Conservation (phyloP, 2,113 vertebrate species). For the Stigmatopora nigra region DNA sequence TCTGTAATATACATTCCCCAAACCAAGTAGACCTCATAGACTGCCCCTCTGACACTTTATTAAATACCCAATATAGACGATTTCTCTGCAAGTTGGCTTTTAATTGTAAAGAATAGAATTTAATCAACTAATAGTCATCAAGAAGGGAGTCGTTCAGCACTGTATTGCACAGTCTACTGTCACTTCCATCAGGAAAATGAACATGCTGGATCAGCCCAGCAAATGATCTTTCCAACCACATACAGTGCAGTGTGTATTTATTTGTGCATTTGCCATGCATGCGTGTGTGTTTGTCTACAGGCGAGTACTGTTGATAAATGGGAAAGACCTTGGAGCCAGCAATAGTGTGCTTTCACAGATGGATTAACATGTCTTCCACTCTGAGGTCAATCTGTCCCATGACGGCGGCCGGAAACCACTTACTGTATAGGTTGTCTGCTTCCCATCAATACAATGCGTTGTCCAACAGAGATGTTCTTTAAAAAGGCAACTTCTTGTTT, state of each 20-base stretch:
- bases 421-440: not conserved
- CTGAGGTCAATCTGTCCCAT: constrained; percentile 37
- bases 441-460: not conserved
- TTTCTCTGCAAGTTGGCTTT: constrained; percentile 30
- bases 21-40: constrained; percentile 23
- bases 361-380: constrained; percentile 32
- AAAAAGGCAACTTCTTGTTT: not conserved
- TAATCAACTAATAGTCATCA: constrained; percentile 42
- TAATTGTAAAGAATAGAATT: constrained; percentile 51
- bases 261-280: constrained; percentile 4
- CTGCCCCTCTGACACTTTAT: constrained; percentile 48
- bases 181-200: constrained; percentile 40
- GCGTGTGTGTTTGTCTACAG: constrained; percentile 1
- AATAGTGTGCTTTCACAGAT: constrained; percentile 18
- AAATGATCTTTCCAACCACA: constrained; percentile 19
- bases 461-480: not conserved
- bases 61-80: constrained; percentile 38
- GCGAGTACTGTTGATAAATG: constrained; percentile 16
- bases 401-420: constrained; percentile 12
- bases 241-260: not conserved
- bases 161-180: constrained; percentile 39
- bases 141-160: constrained; percentile 26
- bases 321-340: constrained; percentile 30
- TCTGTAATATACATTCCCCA: constrained; percentile 30
- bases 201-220: constrained; percentile 38